Evolutionary conservation across 2,888 invertebrate genomes (phyloP), one percentile per base, ranked within the genome.

Genomic region (Nasonovia ribisnigri): DNA sequence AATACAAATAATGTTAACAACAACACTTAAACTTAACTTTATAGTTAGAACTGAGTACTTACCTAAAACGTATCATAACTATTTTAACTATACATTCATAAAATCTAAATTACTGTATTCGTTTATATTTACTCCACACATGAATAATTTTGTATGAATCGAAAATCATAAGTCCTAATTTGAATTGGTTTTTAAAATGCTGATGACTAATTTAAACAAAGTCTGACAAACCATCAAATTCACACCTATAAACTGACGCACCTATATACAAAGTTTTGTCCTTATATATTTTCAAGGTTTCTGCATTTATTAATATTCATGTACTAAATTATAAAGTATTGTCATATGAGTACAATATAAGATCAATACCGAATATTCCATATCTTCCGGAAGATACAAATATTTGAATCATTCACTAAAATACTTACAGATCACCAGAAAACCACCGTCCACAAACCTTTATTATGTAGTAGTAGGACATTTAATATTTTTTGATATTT

Each of bases 241-340:
- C 93, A 93, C 93, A 84, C 93, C 93, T 93, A n/a, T 48, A 60
- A 84, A 48, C 60, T 10, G 90, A 48, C 84, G 60, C 93, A n/a
- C 90, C 90, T 90, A 54, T 90, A 54, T n/a, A 77, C 84, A 60
- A 67, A 92, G 48, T 67, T 88, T 90, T 89, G 93, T 93, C 89
- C 92, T 92, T 90, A 54, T 60, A 36, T 20, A 84, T 48, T 67
- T 90, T 90, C 93, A 93, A 93, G 93, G 93, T 84, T 90, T 36
- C 26, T 29, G 1, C 46, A 6, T 6, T 26, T 42, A 93, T 90
- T 84, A 89, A 90, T 93, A 93, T 93, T 93, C 90, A 90, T 93
- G 24, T 54, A 92, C 67, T 92, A 88, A 92, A 92, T 92, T 92
- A 92, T 88, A 88, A 87, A 86, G 60, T 92, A 92, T 92, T 92